These are phyloP conservation scores for Rhyacophila evoluta DNA, from an alignment of 2,888 invertebrate species.

Conservation along the genomic window DNA sequence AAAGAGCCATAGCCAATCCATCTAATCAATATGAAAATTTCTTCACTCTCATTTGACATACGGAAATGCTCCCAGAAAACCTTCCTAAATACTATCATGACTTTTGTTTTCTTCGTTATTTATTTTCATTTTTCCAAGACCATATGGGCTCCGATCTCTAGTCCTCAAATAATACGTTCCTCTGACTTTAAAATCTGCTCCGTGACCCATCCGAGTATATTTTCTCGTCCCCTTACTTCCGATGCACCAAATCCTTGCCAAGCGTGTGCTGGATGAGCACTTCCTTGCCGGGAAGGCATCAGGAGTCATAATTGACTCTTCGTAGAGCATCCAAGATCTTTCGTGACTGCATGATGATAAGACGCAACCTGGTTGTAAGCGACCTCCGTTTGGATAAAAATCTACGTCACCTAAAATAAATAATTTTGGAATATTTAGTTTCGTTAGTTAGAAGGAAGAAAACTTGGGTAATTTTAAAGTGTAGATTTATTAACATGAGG, in stretches of 20 bases:
- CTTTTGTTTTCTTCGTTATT: background rate
- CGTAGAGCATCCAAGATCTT: constrained; percentile 58
- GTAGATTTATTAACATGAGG: too few relatives aligned
- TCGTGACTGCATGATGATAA: constrained; percentile 38
- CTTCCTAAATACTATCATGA: too few relatives aligned
- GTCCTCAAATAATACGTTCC: constrained; percentile 43
- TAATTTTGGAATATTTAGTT: too few relatives aligned
- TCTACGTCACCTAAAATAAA: constrained; percentile 43
- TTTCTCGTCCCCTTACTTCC: background rate
- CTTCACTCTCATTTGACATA: too few relatives aligned
- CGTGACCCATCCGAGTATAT: constrained; percentile 30
- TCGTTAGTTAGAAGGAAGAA: too few relatives aligned
- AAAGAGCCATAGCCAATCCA: too few relatives aligned
- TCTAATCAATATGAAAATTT: too few relatives aligned
- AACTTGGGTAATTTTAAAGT: too few relatives aligned
- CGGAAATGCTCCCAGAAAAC: too few relatives aligned
- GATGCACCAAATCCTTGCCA: background rate
- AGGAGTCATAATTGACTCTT: constrained; percentile 59
- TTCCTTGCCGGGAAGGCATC: constrained; percentile 59
- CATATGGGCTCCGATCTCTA: constrained; percentile 13
- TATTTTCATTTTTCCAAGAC: constrained; percentile 25
- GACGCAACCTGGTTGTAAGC: constrained; percentile 38
- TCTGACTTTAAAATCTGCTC: background rate
- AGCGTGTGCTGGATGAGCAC: background rate
- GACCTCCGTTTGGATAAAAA: constrained; percentile 46